Evolutionary conservation across 2,888 invertebrate species (phyloP).

Genomic region (Amblyjoppa fuscipennis): DNA sequence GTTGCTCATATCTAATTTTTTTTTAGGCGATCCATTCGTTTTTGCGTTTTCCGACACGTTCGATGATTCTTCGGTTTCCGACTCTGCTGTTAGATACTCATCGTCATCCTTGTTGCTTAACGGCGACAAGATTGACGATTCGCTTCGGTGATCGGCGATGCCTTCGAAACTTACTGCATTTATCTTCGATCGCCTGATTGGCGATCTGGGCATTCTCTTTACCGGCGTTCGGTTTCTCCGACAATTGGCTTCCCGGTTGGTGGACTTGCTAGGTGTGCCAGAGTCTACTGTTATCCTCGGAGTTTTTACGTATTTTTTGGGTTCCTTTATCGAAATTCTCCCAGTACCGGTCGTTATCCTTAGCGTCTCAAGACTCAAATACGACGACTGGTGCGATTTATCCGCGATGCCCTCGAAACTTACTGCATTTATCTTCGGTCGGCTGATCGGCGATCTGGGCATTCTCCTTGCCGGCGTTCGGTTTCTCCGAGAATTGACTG

Average conservation of each 20-base stretch:
- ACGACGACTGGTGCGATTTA: background rate
- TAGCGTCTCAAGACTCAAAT: background rate
- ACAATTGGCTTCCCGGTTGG: background rate
- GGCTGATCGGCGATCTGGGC: background rate
- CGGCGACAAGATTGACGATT: background rate
- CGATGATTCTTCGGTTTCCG: constrained; percentile 13
- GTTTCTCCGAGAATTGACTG: background rate
- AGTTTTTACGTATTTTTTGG: background rate
- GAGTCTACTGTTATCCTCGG: background rate
- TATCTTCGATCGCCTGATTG: background rate
- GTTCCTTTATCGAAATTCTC: background rate
- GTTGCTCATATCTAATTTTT: constrained; percentile 22
- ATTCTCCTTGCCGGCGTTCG: background rate
- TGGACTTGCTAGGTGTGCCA: too few relatives aligned
- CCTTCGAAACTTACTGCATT: too few relatives aligned
- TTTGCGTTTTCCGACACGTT: background rate
- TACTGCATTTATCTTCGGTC: background rate
- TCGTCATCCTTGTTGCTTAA: background rate
- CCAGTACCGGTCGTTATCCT: background rate
- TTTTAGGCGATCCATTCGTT: background rate
- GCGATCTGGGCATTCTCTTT: background rate
- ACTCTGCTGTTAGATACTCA: constrained; percentile 10
- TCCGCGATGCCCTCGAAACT: too few relatives aligned
- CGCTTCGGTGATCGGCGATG: background rate
- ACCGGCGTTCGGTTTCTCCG: background rate